These are phyloP conservation scores for Atherix ibis DNA, from an alignment of 2,888 invertebrate species.

Conservation along the genomic window DNA sequence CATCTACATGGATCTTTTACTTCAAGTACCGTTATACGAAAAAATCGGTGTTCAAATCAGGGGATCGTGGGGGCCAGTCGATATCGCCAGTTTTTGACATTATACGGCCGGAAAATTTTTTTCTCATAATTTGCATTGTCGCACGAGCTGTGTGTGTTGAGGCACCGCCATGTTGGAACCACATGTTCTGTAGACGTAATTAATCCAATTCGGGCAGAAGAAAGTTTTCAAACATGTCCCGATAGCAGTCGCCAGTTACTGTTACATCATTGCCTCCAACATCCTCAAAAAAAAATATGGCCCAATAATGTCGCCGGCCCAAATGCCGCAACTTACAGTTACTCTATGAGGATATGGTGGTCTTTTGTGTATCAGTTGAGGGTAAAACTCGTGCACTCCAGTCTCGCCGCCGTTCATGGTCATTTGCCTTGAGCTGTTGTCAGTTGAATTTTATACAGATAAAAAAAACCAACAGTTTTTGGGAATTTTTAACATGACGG, in stretches of 20 bases:
- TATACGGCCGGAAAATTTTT: not conserved
- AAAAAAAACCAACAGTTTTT: too few relatives aligned
- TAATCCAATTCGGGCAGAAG: not conserved
- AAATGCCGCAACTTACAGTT: not conserved
- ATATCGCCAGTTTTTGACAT: slow-evolving; percentile 1
- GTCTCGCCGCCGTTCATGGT: too few relatives aligned
- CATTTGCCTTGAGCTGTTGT: too few relatives aligned
- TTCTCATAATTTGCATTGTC: not conserved
- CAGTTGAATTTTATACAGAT: too few relatives aligned
- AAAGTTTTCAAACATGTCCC: not conserved
- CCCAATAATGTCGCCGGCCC: not conserved
- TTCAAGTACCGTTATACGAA: not conserved
- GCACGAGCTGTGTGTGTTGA: not conserved
- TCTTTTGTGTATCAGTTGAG: too few relatives aligned
- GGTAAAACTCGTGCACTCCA: too few relatives aligned
- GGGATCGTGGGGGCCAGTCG: not conserved
- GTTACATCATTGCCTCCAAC: not conserved
- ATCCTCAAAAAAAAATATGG: not conserved
- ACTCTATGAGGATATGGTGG: too few relatives aligned
- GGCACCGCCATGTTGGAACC: not conserved
- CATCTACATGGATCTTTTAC: too few relatives aligned
- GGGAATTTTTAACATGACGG: too few relatives aligned
- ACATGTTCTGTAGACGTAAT: not conserved
- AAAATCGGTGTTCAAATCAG: not conserved
- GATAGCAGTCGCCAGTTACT: not conserved